Conservation (phyloP, 2,888 invertebrate genomes). For the Linnaemya tessellans region DNA sequence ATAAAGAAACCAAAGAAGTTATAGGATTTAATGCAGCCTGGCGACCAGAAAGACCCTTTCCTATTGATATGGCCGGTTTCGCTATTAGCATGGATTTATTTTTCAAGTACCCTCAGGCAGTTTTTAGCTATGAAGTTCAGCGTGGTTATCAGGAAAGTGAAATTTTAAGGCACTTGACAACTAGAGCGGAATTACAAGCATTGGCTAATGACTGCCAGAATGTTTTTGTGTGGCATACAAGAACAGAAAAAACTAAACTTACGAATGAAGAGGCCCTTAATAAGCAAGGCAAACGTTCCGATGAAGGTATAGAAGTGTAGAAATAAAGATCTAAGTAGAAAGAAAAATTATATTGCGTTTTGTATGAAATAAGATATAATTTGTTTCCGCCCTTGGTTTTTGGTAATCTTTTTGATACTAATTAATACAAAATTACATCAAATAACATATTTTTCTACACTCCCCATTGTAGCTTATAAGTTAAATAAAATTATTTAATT, state of each 20-base stretch:
- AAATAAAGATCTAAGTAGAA: background rate
- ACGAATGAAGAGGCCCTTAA: conserved; percentile 86
- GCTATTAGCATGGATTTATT: conserved; percentile 92
- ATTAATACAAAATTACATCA: too few species aligned
- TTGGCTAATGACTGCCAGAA: conserved; percentile 95
- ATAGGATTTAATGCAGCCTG: conserved; percentile 89
- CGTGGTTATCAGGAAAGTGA: conserved; percentile 95
- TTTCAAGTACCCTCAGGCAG: conserved; percentile 88
- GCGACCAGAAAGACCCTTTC: conserved; percentile 96
- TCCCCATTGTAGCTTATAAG: too few species aligned
- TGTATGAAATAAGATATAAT: background rate
- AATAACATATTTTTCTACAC: too few species aligned
- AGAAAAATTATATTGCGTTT: background rate
- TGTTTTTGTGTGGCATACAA: conserved; percentile 99
- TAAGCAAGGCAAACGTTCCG: conserved; percentile 85
- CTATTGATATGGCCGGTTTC: conserved; percentile 99
- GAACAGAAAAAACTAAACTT: conserved; percentile 94
- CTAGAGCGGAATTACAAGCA: conserved; percentile 92
- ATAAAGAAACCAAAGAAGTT: conserved; percentile 85
- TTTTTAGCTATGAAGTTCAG: conserved; percentile 92
- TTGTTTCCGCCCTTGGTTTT: background rate
- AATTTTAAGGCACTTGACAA: conserved; percentile 89
- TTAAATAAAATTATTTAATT: too few species aligned
- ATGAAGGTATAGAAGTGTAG: conserved; percentile 86
- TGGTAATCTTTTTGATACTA: too few species aligned